Conservation (phyloP, 2,113 vertebrate species). For the Heterotilapia buettikoferi region DNA sequence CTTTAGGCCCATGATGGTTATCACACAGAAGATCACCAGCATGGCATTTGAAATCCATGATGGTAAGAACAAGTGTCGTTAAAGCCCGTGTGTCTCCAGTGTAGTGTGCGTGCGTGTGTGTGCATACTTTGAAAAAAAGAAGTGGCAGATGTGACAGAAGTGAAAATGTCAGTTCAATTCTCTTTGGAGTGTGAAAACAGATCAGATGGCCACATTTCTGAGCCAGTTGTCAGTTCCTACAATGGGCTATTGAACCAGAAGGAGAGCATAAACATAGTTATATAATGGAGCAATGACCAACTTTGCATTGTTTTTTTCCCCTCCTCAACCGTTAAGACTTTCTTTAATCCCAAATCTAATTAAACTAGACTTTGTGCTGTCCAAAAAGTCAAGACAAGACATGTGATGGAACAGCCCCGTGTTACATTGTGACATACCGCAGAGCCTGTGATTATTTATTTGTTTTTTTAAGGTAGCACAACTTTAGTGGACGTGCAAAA, state of each 20-base stretch:
- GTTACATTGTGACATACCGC: background rate
- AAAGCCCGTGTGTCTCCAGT: background rate
- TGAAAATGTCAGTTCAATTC: constrained; percentile 17
- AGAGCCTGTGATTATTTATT: background rate
- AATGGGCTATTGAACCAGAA: constrained; percentile 25
- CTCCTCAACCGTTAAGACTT: background rate
- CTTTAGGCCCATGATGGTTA: constrained; percentile 97
- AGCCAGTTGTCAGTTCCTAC: background rate
- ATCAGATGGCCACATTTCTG: background rate
- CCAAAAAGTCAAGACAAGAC: background rate
- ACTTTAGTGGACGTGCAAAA: background rate
- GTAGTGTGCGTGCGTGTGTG: background rate
- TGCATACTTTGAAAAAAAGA: background rate
- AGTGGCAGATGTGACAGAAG: background rate
- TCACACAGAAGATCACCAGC: constrained; percentile 99
- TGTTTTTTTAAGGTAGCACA: background rate
- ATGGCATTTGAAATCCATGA: constrained; percentile 96
- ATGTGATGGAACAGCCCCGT: background rate
- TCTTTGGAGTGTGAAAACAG: background rate
- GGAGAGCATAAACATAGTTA: constrained; percentile 24
- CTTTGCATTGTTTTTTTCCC: background rate
- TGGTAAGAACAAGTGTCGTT: constrained; percentile 72
- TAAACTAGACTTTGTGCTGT: background rate
- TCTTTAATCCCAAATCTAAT: background rate
- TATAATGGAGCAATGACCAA: constrained; percentile 10